Percentiles rank a stretch among this genome's conserved stretches.
These are phyloP conservation scores for Megaleporinus macrocephalus DNA, from an alignment of 2,113 vertebrate genomes.

Conservation along the genomic window DNA sequence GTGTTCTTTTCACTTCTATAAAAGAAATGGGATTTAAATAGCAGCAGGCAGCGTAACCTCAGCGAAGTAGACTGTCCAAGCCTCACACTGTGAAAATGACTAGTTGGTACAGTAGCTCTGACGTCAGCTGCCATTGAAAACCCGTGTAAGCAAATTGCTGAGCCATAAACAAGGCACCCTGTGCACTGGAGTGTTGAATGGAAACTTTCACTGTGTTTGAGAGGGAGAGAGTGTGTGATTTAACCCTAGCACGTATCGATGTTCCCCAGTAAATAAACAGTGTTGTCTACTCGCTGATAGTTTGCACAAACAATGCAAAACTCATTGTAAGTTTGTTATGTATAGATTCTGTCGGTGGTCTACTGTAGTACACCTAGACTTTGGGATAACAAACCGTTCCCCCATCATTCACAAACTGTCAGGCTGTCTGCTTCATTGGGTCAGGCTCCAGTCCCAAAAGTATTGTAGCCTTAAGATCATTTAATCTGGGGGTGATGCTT, in stretches of 20 bases:
- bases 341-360: no score
- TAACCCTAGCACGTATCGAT: slow-evolving; percentile 13
- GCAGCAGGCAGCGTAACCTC: slow-evolving; percentile 26
- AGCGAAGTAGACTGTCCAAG: slow-evolving; percentile 12
- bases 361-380: background rate
- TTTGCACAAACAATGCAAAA: background rate
- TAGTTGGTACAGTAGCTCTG: slow-evolving; percentile 38
- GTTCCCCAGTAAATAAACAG: slow-evolving; percentile 25
- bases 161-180: slow-evolving; percentile 43
- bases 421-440: background rate
- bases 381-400: background rate
- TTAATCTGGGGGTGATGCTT: background rate
- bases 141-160: slow-evolving; percentile 42
- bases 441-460: background rate
- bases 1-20: slow-evolving; percentile 9
- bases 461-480: background rate
- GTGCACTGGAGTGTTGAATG: slow-evolving; percentile 32
- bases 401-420: background rate
- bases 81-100: slow-evolving; percentile 47
- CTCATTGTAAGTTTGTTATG: background rate
- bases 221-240: slow-evolving; percentile 9
- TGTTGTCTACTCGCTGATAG: background rate
- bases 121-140: slow-evolving; percentile 41
- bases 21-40: slow-evolving; percentile 5
- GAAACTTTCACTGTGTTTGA: slow-evolving; percentile 6